A percentile compares a stretch with the other conserved stretches of the same genome.
Conservation (phyloP, 1,140 invertebrate species). For the Drosophila neocordata region DNA sequence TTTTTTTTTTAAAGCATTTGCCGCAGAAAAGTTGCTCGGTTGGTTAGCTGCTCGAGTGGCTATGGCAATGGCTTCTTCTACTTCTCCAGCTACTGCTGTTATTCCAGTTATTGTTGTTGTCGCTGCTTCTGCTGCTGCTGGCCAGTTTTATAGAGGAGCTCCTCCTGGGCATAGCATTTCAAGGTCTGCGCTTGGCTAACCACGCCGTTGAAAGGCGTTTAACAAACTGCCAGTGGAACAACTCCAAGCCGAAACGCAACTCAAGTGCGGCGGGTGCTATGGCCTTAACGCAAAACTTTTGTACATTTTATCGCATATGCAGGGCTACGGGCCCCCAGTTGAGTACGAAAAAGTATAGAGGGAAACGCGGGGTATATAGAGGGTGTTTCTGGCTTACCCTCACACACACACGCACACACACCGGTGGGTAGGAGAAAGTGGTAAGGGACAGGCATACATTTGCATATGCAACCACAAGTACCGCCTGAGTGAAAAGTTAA, state of each 20-base stretch:
- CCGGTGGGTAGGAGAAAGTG: background rate
- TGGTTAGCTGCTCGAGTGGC: conserved; percentile 61
- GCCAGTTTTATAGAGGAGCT: conserved; percentile 18
- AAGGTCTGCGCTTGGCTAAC: conserved; percentile 78
- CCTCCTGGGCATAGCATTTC: conserved; percentile 59
- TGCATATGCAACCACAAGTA: conserved; percentile 75
- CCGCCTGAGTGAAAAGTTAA: conserved; percentile 70
- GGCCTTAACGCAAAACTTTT: conserved; percentile 71
- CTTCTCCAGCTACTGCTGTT: background rate
- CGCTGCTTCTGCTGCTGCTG: conserved; percentile 9
- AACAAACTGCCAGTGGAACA: conserved; percentile 71
- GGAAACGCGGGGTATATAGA: background rate
- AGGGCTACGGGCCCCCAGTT: conserved; percentile 26
- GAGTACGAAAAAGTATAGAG: background rate
- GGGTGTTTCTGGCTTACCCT: background rate
- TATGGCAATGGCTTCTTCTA: conserved; percentile 21
- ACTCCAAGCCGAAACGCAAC: conserved; percentile 45
- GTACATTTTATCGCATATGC: conserved; percentile 72
- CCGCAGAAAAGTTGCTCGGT: conserved; percentile 65
- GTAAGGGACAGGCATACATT: conserved; percentile 44
- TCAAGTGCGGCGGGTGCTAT: conserved; percentile 54
- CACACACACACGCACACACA: no score
- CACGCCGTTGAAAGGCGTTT: conserved; percentile 78
- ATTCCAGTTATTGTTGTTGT: background rate
- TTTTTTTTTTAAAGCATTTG: conserved; percentile 55